A percentile compares a stretch with the other conserved stretches of the same genome.
phyloP scores from a whole-genome alignment of 2,888 invertebrate species.

The Folsomia manolachei region DNA sequence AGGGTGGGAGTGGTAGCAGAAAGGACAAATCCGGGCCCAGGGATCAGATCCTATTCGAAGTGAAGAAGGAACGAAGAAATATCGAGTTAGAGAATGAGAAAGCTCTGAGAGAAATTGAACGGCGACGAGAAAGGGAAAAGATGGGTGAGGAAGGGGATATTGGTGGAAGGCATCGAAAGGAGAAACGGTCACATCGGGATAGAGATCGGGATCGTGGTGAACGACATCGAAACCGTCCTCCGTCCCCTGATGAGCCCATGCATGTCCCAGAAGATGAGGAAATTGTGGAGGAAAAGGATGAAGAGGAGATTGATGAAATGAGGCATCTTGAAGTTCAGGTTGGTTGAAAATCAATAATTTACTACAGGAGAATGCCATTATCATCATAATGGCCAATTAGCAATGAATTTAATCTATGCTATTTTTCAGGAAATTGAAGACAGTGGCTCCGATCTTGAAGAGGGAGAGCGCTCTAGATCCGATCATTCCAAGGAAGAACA shows the following conservation, averaged over 20 bases:
- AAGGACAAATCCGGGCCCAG: conserved; percentile 14
- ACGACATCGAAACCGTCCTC: conserved; percentile 3
- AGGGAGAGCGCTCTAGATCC: conserved; percentile 35
- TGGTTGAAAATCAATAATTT: too few relatives aligned
- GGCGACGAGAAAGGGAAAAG: conserved; percentile 43
- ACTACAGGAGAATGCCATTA: too few relatives aligned
- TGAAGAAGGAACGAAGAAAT: conserved; percentile 59
- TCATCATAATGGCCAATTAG: too few relatives aligned
- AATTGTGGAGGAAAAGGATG: conserved; percentile 40
- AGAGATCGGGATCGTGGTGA: conserved; percentile 5
- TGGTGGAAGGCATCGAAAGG: conserved; percentile 21
- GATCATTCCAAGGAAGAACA: conserved; percentile 23
- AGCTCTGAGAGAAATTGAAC: conserved; percentile 53
- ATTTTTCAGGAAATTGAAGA: conserved; percentile 46
- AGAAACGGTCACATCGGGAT: conserved; percentile 26
- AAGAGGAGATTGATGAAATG: background rate
- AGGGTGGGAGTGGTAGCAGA: conserved; percentile 23
- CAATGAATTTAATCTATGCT: too few relatives aligned
- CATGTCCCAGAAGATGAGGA: conserved; percentile 24
- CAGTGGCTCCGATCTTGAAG: conserved; percentile 52
- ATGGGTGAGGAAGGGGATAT: conserved; percentile 19
- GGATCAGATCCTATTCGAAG: conserved; percentile 24
- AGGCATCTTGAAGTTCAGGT: conserved; percentile 10
- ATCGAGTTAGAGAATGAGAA: conserved; percentile 56
- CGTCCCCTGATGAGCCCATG: conserved; percentile 14